Evolutionary conservation across 2,113 vertebrate genomes (phyloP).

Genomic region (Guaruba guarouba): DNA sequence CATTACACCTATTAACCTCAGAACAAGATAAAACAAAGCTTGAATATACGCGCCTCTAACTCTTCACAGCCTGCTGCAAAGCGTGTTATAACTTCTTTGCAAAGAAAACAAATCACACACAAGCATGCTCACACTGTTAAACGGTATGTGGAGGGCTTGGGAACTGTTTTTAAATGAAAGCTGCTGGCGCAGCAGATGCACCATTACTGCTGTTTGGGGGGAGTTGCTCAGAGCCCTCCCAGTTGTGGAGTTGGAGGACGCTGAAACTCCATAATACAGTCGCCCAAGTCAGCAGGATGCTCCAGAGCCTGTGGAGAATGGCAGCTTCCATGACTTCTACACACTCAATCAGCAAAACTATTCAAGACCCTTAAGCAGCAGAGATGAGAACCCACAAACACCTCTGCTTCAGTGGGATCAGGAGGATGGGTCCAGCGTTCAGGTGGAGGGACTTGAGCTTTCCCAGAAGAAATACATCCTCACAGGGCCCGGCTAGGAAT

Average conservation of each 20-base stretch:
- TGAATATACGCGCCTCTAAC: accelerated
- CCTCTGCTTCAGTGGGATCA: not conserved
- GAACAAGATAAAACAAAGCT: not conserved
- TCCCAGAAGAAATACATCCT: not conserved
- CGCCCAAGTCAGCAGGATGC: not conserved
- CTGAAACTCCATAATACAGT: accelerated
- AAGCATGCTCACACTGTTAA: not conserved
- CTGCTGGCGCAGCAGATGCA: not conserved
- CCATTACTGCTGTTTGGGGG: not conserved
- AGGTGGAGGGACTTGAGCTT: not conserved
- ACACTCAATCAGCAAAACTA: not conserved
- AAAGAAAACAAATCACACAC: not conserved
- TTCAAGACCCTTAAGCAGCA: not conserved
- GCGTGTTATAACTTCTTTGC: not conserved
- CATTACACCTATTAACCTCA: not conserved
- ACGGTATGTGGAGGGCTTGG: not conserved
- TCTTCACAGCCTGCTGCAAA: not conserved
- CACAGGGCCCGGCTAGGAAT: not conserved
- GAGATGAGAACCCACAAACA: not conserved
- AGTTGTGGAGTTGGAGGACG: not conserved
- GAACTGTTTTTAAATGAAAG: not conserved
- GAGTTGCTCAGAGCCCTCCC: not conserved
- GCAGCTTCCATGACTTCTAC: not conserved
- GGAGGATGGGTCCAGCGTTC: accelerated
- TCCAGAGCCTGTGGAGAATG: not conserved